These are phyloP conservation scores for Archilochus colubris DNA, from an alignment of 2,113 vertebrate genomes.

Conservation along the genomic window DNA sequence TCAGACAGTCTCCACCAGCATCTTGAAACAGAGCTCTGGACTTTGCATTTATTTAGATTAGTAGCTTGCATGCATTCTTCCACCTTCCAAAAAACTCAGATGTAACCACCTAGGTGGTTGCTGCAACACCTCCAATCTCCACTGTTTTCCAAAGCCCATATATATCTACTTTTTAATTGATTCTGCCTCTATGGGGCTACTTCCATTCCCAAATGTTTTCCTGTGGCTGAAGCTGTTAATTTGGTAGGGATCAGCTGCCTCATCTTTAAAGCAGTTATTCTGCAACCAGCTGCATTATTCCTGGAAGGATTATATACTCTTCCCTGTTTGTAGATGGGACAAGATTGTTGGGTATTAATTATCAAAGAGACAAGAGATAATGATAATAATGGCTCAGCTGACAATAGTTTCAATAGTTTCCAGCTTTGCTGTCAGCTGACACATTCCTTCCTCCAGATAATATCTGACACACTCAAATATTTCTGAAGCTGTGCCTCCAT, in stretches of 20 bases:
- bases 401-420: conserved; percentile 38
- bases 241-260: background rate
- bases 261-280: background rate
- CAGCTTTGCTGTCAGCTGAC: conserved; percentile 24
- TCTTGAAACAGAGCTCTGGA: background rate
- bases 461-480: conserved; percentile 14
- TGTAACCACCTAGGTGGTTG: background rate
- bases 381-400: conserved; percentile 12
- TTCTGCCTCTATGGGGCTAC: background rate
- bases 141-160: background rate
- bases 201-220: background rate
- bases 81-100: background rate
- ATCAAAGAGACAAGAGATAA: background rate
- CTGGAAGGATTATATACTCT: conserved; percentile 3
- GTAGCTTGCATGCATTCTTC: background rate
- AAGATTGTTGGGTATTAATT: conserved; percentile 23
- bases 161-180: background rate
- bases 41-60: background rate
- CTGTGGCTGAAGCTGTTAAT: background rate
- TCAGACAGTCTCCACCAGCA: background rate
- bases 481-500: conserved; percentile 8
- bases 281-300: conserved; percentile 8
- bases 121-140: background rate
- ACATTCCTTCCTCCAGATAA: conserved; percentile 47
- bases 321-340: background rate